phyloP scores from a whole-genome alignment of 2,888 invertebrate species.

The Eledone cirrhosa region DNA sequence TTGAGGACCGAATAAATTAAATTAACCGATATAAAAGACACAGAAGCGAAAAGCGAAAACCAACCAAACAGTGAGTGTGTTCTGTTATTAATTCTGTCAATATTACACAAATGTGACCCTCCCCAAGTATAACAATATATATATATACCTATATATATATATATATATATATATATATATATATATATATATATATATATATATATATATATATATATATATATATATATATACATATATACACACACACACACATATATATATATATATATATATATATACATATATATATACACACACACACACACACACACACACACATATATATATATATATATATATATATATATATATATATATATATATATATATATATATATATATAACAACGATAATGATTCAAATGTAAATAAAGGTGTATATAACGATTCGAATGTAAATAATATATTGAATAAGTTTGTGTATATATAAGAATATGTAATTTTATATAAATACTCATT shows the following conservation, averaged over 20 bases:
- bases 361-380: not conserved
- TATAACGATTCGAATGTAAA: too few relatives aligned
- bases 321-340: not conserved
- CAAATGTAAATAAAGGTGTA: too few relatives aligned
- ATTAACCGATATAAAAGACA: too few relatives aligned
- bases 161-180: slow-evolving; percentile 28
- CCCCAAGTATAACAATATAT: too few relatives aligned
- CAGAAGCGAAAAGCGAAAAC: too few relatives aligned
- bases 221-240: not conserved
- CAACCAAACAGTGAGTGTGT: too few relatives aligned
- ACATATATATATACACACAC: not conserved
- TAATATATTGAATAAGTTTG: too few relatives aligned
- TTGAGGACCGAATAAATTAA: too few relatives aligned
- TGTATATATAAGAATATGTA: not conserved
- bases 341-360: not conserved
- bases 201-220: not conserved
- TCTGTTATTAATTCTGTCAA: too few relatives aligned
- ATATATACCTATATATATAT: not conserved
- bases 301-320: not conserved
- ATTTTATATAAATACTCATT: too few relatives aligned
- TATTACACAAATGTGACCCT: too few relatives aligned
- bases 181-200: slow-evolving; percentile 26
- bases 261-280: slow-evolving; percentile 18
- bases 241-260: not conserved
- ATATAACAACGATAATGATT: too few relatives aligned